Conservation (phyloP, 2,113 vertebrate genomes). For the Cyprinodon variegatus region DNA sequence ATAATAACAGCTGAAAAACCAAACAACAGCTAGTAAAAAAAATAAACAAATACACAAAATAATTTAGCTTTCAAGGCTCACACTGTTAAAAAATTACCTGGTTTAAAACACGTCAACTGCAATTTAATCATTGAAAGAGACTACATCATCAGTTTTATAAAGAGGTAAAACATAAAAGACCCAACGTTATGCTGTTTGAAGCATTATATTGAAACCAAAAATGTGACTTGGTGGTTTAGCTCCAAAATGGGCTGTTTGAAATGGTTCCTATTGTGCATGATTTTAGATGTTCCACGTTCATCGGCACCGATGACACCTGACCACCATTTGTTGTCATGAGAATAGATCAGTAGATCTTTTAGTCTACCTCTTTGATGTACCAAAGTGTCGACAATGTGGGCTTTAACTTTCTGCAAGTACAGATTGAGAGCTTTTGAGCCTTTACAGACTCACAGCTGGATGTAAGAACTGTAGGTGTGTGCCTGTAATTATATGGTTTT, state of each 20-base stretch:
- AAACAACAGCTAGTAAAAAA: not conserved
- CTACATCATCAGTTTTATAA: not conserved
- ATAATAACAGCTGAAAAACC: not conserved
- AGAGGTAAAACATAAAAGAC: not conserved
- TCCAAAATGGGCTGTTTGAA: not conserved
- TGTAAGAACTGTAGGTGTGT: constrained; percentile 9
- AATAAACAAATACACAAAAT: not conserved
- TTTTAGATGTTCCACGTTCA: constrained; percentile 21
- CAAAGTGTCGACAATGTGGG: constrained; percentile 9
- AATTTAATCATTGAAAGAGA: not conserved
- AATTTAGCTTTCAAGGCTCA: not conserved
- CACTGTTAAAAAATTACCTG: not conserved
- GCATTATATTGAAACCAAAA: not conserved
- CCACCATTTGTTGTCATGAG: constrained; percentile 20
- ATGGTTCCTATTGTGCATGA: not conserved
- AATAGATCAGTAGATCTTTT: constrained; percentile 38
- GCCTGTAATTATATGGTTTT: constrained; percentile 48
- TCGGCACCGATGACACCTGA: constrained; percentile 23
- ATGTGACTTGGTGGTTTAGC: not conserved
- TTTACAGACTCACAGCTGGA: constrained; percentile 7
- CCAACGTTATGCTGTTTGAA: not conserved
- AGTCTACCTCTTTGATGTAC: constrained; percentile 51
- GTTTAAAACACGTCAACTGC: not conserved
- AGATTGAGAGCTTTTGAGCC: constrained; percentile 18
- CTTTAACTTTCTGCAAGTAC: constrained; percentile 21